Conservation (phyloP, 37 sponge, comb jelly and placozoan species). For the Lycopodina hypogea region DNA sequence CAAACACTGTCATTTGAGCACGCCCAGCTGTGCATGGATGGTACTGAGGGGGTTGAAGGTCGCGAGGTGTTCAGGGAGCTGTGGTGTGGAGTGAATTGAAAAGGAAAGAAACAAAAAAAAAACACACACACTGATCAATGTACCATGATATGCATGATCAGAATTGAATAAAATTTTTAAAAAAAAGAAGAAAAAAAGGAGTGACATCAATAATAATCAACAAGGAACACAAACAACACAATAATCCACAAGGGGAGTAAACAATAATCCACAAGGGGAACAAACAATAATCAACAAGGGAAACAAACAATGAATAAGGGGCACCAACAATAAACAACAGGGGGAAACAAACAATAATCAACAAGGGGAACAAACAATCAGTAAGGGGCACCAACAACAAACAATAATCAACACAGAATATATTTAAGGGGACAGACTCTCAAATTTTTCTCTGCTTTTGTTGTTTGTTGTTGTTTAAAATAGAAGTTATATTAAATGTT, state of each 20-base stretch:
- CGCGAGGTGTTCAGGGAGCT: slow-evolving; percentile 47
- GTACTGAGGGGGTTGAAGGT: slow-evolving; percentile 20
- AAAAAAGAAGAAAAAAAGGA: too few species aligned
- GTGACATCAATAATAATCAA: neutral
- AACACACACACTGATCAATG: neutral
- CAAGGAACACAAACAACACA: neutral
- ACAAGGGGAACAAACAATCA: neutral
- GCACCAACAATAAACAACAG: neutral
- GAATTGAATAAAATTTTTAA: neutral
- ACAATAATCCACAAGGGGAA: neutral
- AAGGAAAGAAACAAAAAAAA: too few species aligned
- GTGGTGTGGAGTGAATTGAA: slow-evolving; percentile 10
- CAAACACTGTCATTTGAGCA: neutral
- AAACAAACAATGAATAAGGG: neutral
- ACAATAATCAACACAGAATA: too few species aligned
- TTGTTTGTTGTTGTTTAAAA: too few species aligned
- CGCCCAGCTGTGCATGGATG: neutral
- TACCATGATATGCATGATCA: slow-evolving; percentile 10
- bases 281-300: neutral
- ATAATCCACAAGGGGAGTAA: neutral
- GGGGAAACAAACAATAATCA: neutral
- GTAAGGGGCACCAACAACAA: neutral
- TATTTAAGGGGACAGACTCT: too few species aligned
- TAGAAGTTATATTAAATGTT: too few species aligned
- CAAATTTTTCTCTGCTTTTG: too few species aligned